Percentiles rank a stretch among this genome's conserved stretches.
These are phyloP conservation scores for Athripsodes cinereus DNA, from an alignment of 2,888 invertebrate species.

Conservation along the genomic window DNA sequence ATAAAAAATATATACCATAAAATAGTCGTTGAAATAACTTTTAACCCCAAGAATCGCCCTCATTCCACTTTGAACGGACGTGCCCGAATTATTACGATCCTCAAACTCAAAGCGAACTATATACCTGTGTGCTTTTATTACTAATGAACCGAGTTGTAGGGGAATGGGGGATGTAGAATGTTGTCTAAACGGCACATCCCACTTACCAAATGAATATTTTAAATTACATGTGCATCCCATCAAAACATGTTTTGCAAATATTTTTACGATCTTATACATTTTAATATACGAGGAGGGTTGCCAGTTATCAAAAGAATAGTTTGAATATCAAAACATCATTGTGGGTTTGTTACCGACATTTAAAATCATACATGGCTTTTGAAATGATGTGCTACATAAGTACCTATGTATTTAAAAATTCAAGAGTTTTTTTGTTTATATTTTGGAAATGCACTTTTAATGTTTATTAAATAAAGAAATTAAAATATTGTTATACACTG, in stretches of 20 bases:
- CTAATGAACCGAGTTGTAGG: constrained; percentile 22
- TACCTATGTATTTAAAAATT: too few species aligned
- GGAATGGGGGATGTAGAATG: too few species aligned
- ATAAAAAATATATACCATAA: constrained; percentile 18
- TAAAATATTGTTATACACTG: too few species aligned
- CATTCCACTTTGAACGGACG: constrained; percentile 16
- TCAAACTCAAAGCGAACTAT: constrained; percentile 12
- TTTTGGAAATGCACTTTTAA: too few species aligned
- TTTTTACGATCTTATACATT: not conserved
- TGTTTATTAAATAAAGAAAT: too few species aligned
- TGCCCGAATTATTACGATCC: constrained; percentile 16
- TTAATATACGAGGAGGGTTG: too few species aligned
- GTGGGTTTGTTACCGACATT: too few species aligned
- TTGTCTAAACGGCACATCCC: not conserved
- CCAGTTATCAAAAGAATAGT: too few species aligned
- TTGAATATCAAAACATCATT: too few species aligned
- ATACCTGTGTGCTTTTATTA: constrained; percentile 23
- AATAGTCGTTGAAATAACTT: constrained; percentile 27
- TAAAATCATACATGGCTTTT: too few species aligned
- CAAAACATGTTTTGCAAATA: not conserved
- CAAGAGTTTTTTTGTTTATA: too few species aligned
- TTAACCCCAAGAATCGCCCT: constrained; percentile 19
- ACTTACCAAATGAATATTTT: not conserved
- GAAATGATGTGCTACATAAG: too few species aligned
- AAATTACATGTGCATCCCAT: not conserved